Evolutionary conservation across 2,113 vertebrate genomes (phyloP).

Genomic region (Calyptommatus sinebrachiatus): DNA sequence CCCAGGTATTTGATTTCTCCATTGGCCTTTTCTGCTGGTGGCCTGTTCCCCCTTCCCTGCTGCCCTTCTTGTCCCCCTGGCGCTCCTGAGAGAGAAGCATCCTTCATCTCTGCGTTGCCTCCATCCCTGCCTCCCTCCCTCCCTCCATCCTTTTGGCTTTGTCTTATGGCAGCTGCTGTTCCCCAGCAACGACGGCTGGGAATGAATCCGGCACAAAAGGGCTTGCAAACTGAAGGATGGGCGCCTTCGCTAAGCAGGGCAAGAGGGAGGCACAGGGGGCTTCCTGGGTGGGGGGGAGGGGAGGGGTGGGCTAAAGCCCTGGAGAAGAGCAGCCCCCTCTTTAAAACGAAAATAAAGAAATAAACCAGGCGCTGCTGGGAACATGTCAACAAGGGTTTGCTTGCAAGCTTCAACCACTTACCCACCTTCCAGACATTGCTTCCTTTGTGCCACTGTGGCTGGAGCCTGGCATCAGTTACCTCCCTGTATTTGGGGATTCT

Average conservation of each 20-base stretch:
- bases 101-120: not conserved
- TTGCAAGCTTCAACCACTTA: not conserved
- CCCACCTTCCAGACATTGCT: too few species aligned
- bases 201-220: not conserved
- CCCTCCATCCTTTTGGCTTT: not conserved
- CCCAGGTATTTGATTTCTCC: conserved; percentile 45
- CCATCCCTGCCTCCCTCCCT: not conserved
- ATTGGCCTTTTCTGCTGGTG: not conserved
- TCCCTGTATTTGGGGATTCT: too few species aligned
- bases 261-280: not conserved
- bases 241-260: not conserved
- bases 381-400: not conserved
- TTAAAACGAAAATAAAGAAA: not conserved
- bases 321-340: too few species aligned
- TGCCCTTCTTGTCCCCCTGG: not conserved
- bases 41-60: not conserved
- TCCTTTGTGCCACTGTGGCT: too few species aligned
- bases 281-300: not conserved
- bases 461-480: too few species aligned
- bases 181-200: conserved; percentile 19
- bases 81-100: not conserved
- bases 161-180: not conserved
- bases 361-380: not conserved
- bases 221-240: not conserved
- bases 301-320: not conserved